Evolutionary conservation across 1,140 invertebrate genomes (phyloP), one percentile per base, ranked within the genome.

Genomic region (Panagrolaimus sp.): DNA sequence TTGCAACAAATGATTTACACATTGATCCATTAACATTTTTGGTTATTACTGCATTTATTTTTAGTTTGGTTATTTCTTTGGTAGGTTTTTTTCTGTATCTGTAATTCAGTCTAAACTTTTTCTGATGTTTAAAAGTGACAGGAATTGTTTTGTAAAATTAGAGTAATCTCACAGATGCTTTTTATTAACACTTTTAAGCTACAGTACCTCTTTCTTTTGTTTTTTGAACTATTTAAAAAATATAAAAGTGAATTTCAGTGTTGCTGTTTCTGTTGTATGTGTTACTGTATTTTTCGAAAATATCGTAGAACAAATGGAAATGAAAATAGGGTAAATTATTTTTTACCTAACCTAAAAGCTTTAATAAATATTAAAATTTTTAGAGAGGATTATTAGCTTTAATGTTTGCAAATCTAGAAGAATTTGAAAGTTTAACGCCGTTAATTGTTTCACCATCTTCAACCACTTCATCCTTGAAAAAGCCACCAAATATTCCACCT

Each of bases 401-500:
- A 14, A 63, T 63, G 62, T 63, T 63, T 27, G 62, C 62, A 31
- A 63, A 63, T 9, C 27, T 63, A 27, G 62, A 63, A 23, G 62
- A 63, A 63, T 63, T 63, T 42, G 62, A 63, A 42, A 42, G 27
- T 42, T 43, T 63, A 63, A 63, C 62, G 27, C 62, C 62, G 9
- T 9, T 63, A 38, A 63, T 63, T 42, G 27, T 63, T 16, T 63
- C 62, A 14, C 62, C 62, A 14, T 16, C 31, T 43, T 42, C 62
- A 2, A 14, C 9, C 42, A 38, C 31, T 20, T 57, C n/a, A 16
- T 20, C 14, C 11, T 25, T 57, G 51, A 9, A 57, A 16, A n/a
- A n/a, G n/a, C 14, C 51, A n/a, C 16, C 62, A 8, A 16, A 43
- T 16, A 38, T 63, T 16, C 42, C 16, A 42, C 62, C 16, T 27